Evolutionary conservation across 2,888 invertebrate species (phyloP), one percentile per base, ranked within the genome.

Genomic region (Tetanocera ferruginea): DNA sequence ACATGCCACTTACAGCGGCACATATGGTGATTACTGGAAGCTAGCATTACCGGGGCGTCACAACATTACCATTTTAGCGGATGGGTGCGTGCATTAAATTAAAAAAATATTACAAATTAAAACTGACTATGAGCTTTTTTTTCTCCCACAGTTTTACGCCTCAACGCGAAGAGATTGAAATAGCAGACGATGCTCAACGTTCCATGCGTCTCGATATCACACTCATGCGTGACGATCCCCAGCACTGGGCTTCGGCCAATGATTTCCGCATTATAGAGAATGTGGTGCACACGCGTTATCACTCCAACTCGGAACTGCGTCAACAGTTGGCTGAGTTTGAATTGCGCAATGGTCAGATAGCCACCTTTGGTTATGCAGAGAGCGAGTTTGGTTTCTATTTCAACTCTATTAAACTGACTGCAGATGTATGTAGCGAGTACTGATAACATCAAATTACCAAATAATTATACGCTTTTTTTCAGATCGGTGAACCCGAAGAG

Each of bases 11-110:
- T 92, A 90, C 52, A 92, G 95, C 0, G 94, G 94, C 0, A 87
- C 87, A 8, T 91, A 92, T 80, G 99, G 99, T 0, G 98, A 99
- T 90, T 99, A 95, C 90, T 99, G 97, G 96, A 92, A 98, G 37
- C 90, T 99, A 34, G 90, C 99, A 8, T 87, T 94, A 17, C 98
- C 98, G 0, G 98, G 98, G 25, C 92, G 90, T 6, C 98, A 98
- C 87, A 94, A 94, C 81, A 87, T 98, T 60, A 96, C 94, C 5
- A 95, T 93, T 0, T 90, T 91, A 73, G 94, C 94, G 34, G 89
- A 91, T 73, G 95, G 95, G 92, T 95, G 90, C 89, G 90, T 84
- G 31, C 60, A 3, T 17, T 19, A 57, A 3, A 6, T 19, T 14
- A 34, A 37, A 6, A 19, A 14, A 14, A 11, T 11, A 28, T n/a